These are phyloP conservation scores for Melangyna quadrimaculata DNA, from an alignment of 2,888 invertebrate species.

Conservation along the genomic window DNA sequence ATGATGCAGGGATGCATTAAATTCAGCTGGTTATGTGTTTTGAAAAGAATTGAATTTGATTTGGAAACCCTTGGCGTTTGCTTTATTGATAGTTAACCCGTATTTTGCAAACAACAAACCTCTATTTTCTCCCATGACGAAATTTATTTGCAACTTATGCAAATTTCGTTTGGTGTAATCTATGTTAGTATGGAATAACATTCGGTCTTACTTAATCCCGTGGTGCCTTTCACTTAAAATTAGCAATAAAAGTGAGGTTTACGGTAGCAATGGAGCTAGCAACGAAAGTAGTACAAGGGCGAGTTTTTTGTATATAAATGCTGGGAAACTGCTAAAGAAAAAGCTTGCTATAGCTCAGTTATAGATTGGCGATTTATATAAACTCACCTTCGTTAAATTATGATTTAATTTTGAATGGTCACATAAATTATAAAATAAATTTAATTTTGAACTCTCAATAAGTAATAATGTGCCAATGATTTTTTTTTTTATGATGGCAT, in stretches of 20 bases:
- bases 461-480: no score
- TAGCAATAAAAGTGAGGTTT: no score
- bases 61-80: background rate
- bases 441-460: no score
- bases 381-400: no score
- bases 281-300: background rate
- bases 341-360: no score
- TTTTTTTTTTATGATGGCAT: no score
- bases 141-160: conserved; percentile 1
- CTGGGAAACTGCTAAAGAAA: no score
- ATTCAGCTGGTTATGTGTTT: background rate
- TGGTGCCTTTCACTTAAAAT: background rate
- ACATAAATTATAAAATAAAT: no score
- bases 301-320: no score
- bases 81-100: background rate
- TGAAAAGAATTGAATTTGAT: background rate
- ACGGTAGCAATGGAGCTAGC: no score
- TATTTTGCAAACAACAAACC: background rate
- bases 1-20: conserved; percentile 5
- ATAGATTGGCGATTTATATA: no score
- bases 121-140: conserved; percentile 4
- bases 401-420: no score
- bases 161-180: background rate
- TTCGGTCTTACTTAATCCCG: background rate
- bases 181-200: background rate